Evolutionary conservation across 1,140 invertebrate genomes (phyloP), one percentile per base, ranked within the genome.

Genomic region (Calycopis cecrops): DNA sequence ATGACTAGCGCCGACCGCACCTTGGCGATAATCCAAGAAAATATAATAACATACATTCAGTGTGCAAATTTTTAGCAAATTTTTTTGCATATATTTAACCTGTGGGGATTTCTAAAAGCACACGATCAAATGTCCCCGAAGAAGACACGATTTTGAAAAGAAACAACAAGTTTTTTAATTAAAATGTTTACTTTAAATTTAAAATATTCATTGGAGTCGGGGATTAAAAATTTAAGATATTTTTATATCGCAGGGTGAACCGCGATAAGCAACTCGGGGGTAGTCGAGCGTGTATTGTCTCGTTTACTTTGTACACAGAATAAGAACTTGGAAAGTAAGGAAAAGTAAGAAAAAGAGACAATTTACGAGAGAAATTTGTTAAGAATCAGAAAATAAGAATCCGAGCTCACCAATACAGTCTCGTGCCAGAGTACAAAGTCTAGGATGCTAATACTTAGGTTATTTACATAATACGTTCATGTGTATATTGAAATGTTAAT

Each of bases 181-280:
- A 44, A 44, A 44, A 16, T 44, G 40, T 44, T 44, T 44, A 9
- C 40, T 44, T 16, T 40, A 40, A n/a, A 12, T 40, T 40, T 14
- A 12, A 14, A 40, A 40, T 40, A 16, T 44, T 44, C 40, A 44
- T 44, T 44, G 40, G 40, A 44, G 14, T 8, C 7, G 12, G 7
- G 21, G 6, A 28, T 28, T 28, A 17, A 44, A 40, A 14, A 17
- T 16, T 44, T 16, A 8, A 9, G 17, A 44, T 40, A 14, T 40
- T 40, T 40, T 44, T 16, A 9, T 17, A 28, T 6, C 21, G 21
- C 21, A 28, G 21, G 21, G 21, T 28, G 21, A 28, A 28, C n/a
- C n/a, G n/a, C n/a, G n/a, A n/a, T n/a, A n/a, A n/a, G n/a, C n/a
- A n/a, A n/a, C n/a, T n/a, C n/a, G n/a, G n/a, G n/a, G n/a, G n/a